phyloP scores from a whole-genome alignment of 2,888 invertebrate genomes.

The Rhimphoctona megacephalus region DNA sequence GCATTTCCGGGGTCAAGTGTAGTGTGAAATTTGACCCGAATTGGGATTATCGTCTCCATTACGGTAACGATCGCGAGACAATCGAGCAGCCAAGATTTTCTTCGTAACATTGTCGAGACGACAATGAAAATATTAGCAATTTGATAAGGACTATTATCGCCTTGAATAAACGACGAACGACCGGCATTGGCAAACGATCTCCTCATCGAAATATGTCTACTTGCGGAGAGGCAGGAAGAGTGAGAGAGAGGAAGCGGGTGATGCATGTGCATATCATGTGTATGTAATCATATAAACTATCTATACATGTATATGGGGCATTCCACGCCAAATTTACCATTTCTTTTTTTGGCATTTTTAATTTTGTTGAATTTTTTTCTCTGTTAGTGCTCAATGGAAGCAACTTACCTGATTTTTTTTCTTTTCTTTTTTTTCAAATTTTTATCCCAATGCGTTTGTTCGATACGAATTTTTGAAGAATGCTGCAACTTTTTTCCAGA shows the following conservation, averaged over 20 bases:
- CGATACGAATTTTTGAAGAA: too few species aligned
- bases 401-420: too few species aligned
- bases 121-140: slow-evolving; percentile 25
- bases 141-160: background rate
- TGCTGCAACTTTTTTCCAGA: too few species aligned
- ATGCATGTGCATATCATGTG: slow-evolving; percentile 5
- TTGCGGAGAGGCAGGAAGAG: background rate
- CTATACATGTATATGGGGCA: too few species aligned
- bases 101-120: slow-evolving; percentile 16
- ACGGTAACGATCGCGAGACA: background rate
- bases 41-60: slow-evolving; percentile 21
- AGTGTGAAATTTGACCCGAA: slow-evolving; percentile 18
- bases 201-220: background rate
- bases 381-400: too few species aligned
- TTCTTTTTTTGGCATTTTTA: too few species aligned
- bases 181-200: background rate
- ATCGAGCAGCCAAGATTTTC: slow-evolving; percentile 15
- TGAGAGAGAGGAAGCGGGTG: background rate
- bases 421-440: too few species aligned
- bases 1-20: slow-evolving; percentile 18
- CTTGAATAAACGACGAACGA: background rate
- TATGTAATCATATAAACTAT: slow-evolving; percentile 3
- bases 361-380: too few species aligned
- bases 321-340: too few species aligned
- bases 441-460: too few species aligned